phyloP scores from a whole-genome alignment of 1,140 invertebrate species.

The Grapholita molesta region DNA sequence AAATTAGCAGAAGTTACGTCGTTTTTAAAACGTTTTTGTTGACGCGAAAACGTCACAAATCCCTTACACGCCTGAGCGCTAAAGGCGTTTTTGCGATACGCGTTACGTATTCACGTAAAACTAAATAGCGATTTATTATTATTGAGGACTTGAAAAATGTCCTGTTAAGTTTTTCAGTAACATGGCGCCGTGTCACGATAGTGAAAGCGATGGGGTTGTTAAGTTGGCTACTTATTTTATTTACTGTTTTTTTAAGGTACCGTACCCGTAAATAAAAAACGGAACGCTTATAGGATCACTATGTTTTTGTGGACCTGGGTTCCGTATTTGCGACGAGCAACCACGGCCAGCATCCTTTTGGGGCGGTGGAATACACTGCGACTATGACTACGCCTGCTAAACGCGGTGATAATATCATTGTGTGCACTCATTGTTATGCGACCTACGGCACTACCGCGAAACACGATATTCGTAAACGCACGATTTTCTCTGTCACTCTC shows the following conservation, averaged over 20 bases:
- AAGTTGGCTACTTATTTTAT: background rate
- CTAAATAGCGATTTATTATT: constrained; percentile 10
- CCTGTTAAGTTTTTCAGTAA: background rate
- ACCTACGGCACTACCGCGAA: no score
- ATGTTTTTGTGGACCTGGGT: no score
- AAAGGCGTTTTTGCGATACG: background rate
- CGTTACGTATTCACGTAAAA: background rate
- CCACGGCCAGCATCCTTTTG: no score
- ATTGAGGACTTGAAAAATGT: constrained; percentile 8
- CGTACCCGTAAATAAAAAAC: no score
- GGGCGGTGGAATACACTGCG: no score
- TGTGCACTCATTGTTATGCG: no score
- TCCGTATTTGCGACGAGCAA: no score
- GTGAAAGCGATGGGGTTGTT: background rate
- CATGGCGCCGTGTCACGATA: background rate
- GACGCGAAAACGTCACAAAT: background rate
- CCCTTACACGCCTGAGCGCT: background rate
- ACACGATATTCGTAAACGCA: no score
- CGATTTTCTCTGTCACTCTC: no score
- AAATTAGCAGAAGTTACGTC: background rate
- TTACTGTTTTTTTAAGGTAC: background rate
- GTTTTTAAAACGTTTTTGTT: background rate
- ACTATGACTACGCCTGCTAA: no score
- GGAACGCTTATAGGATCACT: no score
- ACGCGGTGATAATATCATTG: no score